phyloP scores from a whole-genome alignment of 2,797 vertebrate genomes.

The Smutsia temminckii region DNA sequence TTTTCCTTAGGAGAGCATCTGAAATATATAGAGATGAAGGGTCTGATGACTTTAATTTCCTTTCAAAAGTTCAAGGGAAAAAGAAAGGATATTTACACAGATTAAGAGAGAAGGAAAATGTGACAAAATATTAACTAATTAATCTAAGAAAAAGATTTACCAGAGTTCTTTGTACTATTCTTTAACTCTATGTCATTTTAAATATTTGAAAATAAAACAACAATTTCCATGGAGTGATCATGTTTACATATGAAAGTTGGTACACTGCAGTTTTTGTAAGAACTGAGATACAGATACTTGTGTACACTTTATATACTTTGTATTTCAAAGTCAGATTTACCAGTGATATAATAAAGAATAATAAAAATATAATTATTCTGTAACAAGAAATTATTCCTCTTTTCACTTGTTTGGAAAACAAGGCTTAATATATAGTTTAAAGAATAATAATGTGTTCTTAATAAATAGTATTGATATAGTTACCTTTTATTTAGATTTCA shows the following conservation, averaged over 20 bases:
- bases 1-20: not conserved
- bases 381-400: not conserved
- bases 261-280: not conserved
- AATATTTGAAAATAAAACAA: not conserved
- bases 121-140: not conserved
- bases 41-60: not conserved
- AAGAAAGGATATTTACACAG: not conserved
- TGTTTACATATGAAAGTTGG: not conserved
- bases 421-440: not conserved
- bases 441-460: not conserved
- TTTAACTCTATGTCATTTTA: not conserved
- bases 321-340: not conserved
- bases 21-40: not conserved
- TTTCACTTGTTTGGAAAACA: not conserved
- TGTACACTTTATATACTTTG: not conserved
- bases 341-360: not conserved
- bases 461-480: not conserved
- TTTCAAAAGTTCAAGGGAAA: not conserved
- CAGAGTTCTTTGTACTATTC: not conserved
- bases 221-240: not conserved
- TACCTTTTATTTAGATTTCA: not conserved
- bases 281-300: not conserved
- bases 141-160: not conserved
- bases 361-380: not conserved
- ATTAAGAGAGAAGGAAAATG: not conserved